A percentile compares a stretch with the other conserved stretches of the same genome.
These are phyloP conservation scores for Anorthoa munda DNA, from an alignment of 2,888 invertebrate species.

Conservation along the genomic window DNA sequence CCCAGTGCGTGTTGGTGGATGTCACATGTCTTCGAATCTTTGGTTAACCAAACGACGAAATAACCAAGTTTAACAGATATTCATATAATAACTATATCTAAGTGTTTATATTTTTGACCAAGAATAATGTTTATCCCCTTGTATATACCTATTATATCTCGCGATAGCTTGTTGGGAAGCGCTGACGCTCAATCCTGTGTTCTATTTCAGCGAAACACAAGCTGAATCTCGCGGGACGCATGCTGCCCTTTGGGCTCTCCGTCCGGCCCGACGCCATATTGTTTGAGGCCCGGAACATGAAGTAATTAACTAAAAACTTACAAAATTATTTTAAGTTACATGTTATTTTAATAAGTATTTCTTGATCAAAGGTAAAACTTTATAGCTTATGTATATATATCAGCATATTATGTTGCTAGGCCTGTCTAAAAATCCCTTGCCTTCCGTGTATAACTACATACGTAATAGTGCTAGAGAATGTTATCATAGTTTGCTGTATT, in stretches of 20 bases:
- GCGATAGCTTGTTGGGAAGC: conserved; percentile 5
- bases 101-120: conserved; percentile 52
- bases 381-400: not conserved
- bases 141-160: not conserved
- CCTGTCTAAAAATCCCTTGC: not conserved
- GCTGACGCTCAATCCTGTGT: conserved; percentile 48
- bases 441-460: conserved; percentile 24
- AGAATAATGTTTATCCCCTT: conserved; percentile 26
- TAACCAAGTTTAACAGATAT: not conserved
- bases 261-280: conserved; percentile 63
- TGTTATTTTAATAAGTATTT: conserved; percentile 31
- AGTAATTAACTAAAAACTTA: conserved; percentile 57
- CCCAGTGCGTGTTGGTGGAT: too few species aligned
- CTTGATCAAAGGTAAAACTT: conserved; percentile 50
- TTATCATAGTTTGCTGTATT: conserved; percentile 31
- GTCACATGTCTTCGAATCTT: too few species aligned
- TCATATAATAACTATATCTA: not conserved
- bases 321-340: conserved; percentile 41
- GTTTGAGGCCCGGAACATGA: conserved; percentile 64
- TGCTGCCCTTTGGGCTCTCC: conserved; percentile 63
- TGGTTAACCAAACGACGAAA: too few species aligned
- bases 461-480: conserved; percentile 5
- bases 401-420: not conserved
- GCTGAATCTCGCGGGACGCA: conserved; percentile 64
- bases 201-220: conserved; percentile 61